phyloP scores from a whole-genome alignment of 2,888 invertebrate species.

The Noctuana brunneofusca region DNA sequence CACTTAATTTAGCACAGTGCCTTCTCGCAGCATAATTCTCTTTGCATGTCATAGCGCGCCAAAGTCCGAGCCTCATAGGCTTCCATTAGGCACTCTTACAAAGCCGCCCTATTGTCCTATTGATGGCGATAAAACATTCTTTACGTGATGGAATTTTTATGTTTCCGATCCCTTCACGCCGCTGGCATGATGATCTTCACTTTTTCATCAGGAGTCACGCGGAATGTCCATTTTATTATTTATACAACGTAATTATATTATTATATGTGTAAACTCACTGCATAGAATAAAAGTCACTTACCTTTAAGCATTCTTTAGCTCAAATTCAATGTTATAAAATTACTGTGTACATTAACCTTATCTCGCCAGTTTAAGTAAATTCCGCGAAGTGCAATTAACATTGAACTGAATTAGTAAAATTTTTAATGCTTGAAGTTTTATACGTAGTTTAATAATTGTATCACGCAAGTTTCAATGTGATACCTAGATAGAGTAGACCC shows the following conservation, averaged over 20 bases:
- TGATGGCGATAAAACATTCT: conserved; percentile 69
- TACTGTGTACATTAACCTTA: background rate
- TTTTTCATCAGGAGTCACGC: conserved; percentile 23
- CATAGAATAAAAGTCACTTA: background rate
- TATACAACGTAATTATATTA: conserved; percentile 14
- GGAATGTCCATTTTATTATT: conserved; percentile 16
- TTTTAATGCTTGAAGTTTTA: conserved; percentile 36
- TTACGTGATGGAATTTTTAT: conserved; percentile 80
- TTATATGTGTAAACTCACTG: background rate
- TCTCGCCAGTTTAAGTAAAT: conserved; percentile 6
- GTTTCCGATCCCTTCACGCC: conserved; percentile 71
- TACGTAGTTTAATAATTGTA: conserved; percentile 30
- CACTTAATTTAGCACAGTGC: conserved; percentile 24
- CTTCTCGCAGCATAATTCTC: conserved; percentile 33
- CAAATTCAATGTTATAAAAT: background rate
- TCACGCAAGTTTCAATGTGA: too few species aligned
- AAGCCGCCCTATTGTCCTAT: conserved; percentile 75
- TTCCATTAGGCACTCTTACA: conserved; percentile 60
- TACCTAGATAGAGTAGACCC: too few species aligned
- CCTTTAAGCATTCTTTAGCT: background rate
- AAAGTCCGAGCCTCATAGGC: conserved; percentile 42
- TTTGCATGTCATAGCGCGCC: conserved; percentile 42
- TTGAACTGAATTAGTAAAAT: conserved; percentile 27
- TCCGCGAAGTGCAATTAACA: conserved; percentile 24
- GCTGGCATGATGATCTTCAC: conserved; percentile 52